Base-by-base conservation (phyloP, 2,113 vertebrate genomes). In the Clarias magur region DNA sequence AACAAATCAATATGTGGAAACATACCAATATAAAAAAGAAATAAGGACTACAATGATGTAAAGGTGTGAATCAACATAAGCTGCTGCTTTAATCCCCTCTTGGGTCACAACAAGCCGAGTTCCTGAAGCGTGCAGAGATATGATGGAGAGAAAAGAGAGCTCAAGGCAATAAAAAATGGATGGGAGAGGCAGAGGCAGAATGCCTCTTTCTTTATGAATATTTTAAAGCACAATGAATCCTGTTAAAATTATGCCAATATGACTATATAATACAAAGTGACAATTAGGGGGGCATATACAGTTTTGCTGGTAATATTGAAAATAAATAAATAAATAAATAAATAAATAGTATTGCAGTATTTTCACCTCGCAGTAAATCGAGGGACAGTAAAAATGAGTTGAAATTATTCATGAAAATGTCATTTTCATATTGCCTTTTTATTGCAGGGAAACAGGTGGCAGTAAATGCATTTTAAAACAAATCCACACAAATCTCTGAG, bases 371-470 rank as follows among this genome's bases (percentile, higher is more conserved):
- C 13, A 57, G 83, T n/a, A 38, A 60, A 30, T 1, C 25, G 83
- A 70, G 10, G 12, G 34, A 76, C 38, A 30, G 53, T 85, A 79
- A 85, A 34, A 63, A 78, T 13, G 54, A 63, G 72, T 63, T 30
- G n/a, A 85, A 85, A 85, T 85, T 85, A 85, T 85, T 85, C 84
- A 79, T 67, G 60, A 13, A 68, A 85, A 63, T 53, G 59, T 1
- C 42, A 62, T 65, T 85, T 85, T 79, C 34, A 85, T 21, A 54
- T 85, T 85, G 65, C 25, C 72, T 53, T 53, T 85, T 76, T 85
- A 63, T 53, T 76, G 84, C 72, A 30, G 59, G 4, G 70, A 78
- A 63, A 78, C 57, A 65, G 48, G 84, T 78, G 84, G 59, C 42
- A 85, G 84, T 78, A 56, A 79, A 65, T 48, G 72, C 67, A 82